These are phyloP conservation scores for Amphipyra tragopoginis DNA, from an alignment of 2,888 invertebrate species.

Conservation along the genomic window DNA sequence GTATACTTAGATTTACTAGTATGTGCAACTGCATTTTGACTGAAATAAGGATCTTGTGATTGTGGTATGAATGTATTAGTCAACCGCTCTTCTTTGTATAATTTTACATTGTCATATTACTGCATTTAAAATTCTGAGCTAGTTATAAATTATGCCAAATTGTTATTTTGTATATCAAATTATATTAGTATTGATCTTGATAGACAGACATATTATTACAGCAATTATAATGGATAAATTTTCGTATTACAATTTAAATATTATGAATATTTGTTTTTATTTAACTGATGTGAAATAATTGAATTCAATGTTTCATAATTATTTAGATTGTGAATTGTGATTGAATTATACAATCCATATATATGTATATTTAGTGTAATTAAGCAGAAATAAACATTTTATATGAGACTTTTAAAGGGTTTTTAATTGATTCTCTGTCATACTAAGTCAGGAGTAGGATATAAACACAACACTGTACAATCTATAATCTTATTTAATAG, in stretches of 20 bases:
- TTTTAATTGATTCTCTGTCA: constrained; percentile 62
- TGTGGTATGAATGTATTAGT: constrained; percentile 85
- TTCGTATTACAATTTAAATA: constrained; percentile 57
- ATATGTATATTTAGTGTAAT: constrained; percentile 85
- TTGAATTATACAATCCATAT: constrained; percentile 83
- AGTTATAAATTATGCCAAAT: constrained; percentile 86
- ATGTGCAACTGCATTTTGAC: constrained; percentile 84
- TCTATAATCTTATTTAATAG: constrained; percentile 22
- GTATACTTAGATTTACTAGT: constrained; percentile 75
- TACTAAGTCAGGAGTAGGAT: neutral
- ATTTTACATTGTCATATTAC: constrained; percentile 78
- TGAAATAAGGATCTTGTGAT: constrained; percentile 84
- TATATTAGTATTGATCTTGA: constrained; percentile 69
- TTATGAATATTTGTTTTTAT: constrained; percentile 60
- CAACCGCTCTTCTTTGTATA: constrained; percentile 75
- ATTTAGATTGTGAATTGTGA: constrained; percentile 77
- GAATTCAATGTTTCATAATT: constrained; percentile 71
- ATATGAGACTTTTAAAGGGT: constrained; percentile 85
- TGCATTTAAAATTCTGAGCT: constrained; percentile 86
- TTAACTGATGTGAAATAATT: constrained; percentile 72
- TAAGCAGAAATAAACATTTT: constrained; percentile 89
- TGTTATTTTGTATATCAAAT: constrained; percentile 83
- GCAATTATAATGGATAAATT: constrained; percentile 54
- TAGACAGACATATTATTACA: constrained; percentile 62
- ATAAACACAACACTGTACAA: constrained; percentile 13